phyloP scores from a whole-genome alignment of 23 tunicate species.

The Styela plicata region DNA sequence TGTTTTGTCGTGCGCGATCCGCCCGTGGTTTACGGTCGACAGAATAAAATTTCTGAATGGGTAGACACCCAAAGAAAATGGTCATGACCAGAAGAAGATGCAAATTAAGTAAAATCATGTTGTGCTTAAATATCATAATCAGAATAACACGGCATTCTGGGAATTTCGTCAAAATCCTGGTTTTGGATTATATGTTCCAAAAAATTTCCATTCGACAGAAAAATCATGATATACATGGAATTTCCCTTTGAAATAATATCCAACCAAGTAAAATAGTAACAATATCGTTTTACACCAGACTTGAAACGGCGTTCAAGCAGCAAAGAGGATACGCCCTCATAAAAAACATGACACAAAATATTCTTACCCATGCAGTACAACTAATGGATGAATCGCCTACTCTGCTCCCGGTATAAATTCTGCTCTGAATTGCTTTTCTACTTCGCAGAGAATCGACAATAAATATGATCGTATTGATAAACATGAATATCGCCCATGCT shows the following conservation, averaged over 20 bases:
- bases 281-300: too few species aligned
- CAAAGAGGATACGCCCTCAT: not conserved
- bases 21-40: too few species aligned
- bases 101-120: too few species aligned
- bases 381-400: constrained; percentile 47
- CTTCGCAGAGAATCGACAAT: constrained; percentile 53
- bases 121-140: too few species aligned
- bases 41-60: too few species aligned
- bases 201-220: not conserved
- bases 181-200: not conserved
- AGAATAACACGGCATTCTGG: not conserved
- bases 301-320: too few species aligned
- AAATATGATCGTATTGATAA: constrained; percentile 30
- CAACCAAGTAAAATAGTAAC: too few species aligned
- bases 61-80: too few species aligned
- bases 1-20: too few species aligned
- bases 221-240: too few species aligned
- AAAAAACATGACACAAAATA: constrained; percentile 5
- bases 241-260: too few species aligned
- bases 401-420: constrained; percentile 38
- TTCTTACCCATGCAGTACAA: constrained; percentile 70
- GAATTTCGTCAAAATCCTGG: not conserved
- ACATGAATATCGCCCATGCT: constrained; percentile 54
- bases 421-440: constrained; percentile 53
- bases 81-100: too few species aligned